A percentile compares a stretch with the other conserved stretches of the same genome.
Evolutionary conservation across 35 echinoderm and acorn worm genomes (phyloP).

Genomic region (Stichopus chloronotus): DNA sequence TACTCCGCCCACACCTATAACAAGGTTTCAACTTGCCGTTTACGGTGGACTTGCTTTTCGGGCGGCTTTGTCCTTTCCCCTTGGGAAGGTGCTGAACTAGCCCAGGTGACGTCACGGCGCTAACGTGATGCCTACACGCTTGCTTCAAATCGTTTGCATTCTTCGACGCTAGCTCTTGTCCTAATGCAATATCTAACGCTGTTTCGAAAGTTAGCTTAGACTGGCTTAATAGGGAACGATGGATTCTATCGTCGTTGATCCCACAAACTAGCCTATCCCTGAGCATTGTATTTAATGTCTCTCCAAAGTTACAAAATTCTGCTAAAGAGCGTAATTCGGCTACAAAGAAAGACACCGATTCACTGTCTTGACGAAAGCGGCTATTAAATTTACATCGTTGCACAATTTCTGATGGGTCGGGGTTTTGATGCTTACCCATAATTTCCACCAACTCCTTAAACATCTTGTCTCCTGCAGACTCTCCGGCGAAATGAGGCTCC

Average conservation of each 20-base stretch:
- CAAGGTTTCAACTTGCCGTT: not conserved
- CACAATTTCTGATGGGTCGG: slow-evolving; percentile 56
- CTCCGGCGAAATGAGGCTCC: slow-evolving; percentile 56
- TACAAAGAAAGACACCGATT: slow-evolving; percentile 58
- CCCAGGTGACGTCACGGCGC: not conserved
- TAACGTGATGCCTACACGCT: not conserved
- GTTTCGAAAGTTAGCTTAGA: slow-evolving; percentile 11
- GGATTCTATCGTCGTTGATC: slow-evolving; percentile 11
- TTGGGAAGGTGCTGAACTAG: not conserved
- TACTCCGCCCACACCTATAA: slow-evolving; percentile 16
- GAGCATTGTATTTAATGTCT: not conserved
- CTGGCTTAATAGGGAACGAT: not conserved
- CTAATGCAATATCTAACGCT: not conserved
- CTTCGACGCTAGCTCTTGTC: not conserved
- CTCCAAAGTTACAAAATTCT: slow-evolving; percentile 43
- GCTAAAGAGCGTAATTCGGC: slow-evolving; percentile 37
- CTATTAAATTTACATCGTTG: slow-evolving; percentile 68
- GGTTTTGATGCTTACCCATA: slow-evolving; percentile 56
- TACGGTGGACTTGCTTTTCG: not conserved
- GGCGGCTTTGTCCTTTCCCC: slow-evolving; percentile 9
- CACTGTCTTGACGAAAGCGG: slow-evolving; percentile 41
- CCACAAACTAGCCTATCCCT: slow-evolving; percentile 8
- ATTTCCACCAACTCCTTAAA: slow-evolving; percentile 57
- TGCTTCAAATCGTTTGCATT: slow-evolving; percentile 16
- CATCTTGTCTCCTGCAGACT: slow-evolving; percentile 46